phyloP scores from a whole-genome alignment of 2,113 vertebrate species.

The Dendrocopos noguchii region DNA sequence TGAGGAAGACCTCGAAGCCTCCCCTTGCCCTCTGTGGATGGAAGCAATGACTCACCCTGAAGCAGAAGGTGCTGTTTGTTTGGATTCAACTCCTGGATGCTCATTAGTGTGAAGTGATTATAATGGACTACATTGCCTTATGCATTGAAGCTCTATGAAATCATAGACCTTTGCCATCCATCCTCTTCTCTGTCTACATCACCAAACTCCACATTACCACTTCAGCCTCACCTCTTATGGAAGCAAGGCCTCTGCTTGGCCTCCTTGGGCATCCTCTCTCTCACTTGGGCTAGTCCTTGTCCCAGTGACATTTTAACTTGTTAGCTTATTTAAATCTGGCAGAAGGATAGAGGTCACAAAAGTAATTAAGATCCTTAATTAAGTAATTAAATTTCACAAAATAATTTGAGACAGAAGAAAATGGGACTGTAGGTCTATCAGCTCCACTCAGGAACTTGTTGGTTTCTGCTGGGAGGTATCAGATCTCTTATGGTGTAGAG shows the following conservation, averaged over 20 bases:
- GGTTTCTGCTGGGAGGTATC: neutral
- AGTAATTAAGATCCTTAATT: constrained; percentile 51
- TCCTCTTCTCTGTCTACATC: neutral
- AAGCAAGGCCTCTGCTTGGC: neutral
- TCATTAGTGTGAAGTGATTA: neutral
- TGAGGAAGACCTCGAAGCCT: constrained; percentile 29
- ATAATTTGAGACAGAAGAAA: neutral
- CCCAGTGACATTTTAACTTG: neutral
- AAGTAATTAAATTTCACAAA: constrained; percentile 39
- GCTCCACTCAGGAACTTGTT: neutral
- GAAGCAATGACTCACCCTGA: constrained; percentile 17
- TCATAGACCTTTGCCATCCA: neutral
- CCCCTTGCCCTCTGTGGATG: neutral
- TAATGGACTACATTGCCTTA: neutral
- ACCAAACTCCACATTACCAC: neutral
- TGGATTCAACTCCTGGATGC: constrained; percentile 9
- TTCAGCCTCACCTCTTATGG: neutral
- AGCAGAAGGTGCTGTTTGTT: constrained; percentile 15
- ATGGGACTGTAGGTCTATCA: neutral
- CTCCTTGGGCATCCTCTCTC: neutral
- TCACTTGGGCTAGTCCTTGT: neutral
- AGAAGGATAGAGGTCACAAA: constrained; percentile 29
- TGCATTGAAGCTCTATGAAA: neutral
- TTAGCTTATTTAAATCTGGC: neutral
- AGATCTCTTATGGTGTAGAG: neutral